A percentile compares a stretch with the other conserved stretches of the same genome.
Evolutionary conservation across 2,888 invertebrate species (phyloP).

Genomic region (Branchellion lobata): DNA sequence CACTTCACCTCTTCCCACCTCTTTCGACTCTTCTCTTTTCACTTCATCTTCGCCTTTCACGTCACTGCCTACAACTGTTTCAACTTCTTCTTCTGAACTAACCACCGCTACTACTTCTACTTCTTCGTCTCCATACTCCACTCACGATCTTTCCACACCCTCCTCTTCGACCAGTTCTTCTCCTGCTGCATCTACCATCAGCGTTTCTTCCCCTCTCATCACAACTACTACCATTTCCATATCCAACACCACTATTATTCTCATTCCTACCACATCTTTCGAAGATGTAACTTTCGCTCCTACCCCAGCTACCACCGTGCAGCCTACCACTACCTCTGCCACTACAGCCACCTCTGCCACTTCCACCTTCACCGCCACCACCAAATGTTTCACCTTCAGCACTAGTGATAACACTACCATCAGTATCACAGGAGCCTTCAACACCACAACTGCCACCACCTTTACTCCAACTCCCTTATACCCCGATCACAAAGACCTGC

Average conservation of each 20-base stretch:
- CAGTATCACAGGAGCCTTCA: constrained; percentile 3
- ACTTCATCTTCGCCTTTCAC: too few species aligned
- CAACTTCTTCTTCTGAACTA: too few species aligned
- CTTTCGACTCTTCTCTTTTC: too few species aligned
- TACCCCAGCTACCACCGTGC: neutral
- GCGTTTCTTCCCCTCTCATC: too few species aligned
- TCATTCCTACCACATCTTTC: neutral
- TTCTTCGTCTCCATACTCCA: too few species aligned
- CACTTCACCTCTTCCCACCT: too few species aligned
- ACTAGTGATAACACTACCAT: constrained; percentile 3
- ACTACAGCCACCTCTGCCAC: neutral
- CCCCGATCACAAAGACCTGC: neutral
- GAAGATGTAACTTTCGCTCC: neutral
- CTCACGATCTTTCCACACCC: too few species aligned
- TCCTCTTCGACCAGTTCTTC: too few species aligned
- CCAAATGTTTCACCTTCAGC: neutral
- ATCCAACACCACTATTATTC: neutral
- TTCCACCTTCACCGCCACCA: neutral
- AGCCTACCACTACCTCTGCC: neutral
- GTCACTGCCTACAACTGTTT: too few species aligned
- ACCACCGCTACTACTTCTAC: too few species aligned
- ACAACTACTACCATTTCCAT: neutral
- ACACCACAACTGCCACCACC: neutral
- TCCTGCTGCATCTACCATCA: too few species aligned
- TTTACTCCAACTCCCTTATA: neutral